These are phyloP conservation scores for Grammomys dolichurus DNA, from an alignment of 2,113 vertebrate species.

Conservation along the genomic window DNA sequence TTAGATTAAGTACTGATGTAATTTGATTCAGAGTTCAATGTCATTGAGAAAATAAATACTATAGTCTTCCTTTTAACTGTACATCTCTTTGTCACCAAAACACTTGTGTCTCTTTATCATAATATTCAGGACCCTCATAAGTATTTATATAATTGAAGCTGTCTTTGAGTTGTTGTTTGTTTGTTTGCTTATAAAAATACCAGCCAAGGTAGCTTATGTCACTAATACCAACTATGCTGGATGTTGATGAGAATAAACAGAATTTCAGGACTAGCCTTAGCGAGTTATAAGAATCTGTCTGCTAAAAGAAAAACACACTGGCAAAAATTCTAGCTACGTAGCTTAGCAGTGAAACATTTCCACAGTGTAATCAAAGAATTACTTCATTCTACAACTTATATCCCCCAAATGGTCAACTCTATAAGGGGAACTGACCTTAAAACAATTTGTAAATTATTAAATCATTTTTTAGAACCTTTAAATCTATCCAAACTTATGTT, in stretches of 20 bases:
- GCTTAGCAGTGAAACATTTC: neutral
- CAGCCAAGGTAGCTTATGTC: neutral
- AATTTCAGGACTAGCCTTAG: neutral
- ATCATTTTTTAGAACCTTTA: neutral
- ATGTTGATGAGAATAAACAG: neutral
- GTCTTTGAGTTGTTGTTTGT: neutral
- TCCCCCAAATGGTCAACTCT: neutral
- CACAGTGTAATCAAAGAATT: too few species aligned
- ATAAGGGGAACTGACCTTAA: rapidly evolving
- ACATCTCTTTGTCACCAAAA: neutral
- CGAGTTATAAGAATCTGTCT: neutral
- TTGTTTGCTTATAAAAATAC: neutral
- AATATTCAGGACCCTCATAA: neutral
- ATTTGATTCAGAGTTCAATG: neutral
- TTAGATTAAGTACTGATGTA: neutral
- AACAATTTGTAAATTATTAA: neutral
- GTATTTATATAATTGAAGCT: neutral
- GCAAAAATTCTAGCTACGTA: neutral
- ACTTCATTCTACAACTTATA: too few species aligned
- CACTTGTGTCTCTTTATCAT: neutral
- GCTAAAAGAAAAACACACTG: neutral
- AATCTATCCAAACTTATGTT: neutral
- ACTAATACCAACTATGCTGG: neutral
- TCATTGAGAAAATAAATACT: too few species aligned
- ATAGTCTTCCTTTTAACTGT: too few species aligned